Evolutionary conservation across 2,797 vertebrate species (phyloP).

Genomic region (Rhinatrema bivittatum): DNA sequence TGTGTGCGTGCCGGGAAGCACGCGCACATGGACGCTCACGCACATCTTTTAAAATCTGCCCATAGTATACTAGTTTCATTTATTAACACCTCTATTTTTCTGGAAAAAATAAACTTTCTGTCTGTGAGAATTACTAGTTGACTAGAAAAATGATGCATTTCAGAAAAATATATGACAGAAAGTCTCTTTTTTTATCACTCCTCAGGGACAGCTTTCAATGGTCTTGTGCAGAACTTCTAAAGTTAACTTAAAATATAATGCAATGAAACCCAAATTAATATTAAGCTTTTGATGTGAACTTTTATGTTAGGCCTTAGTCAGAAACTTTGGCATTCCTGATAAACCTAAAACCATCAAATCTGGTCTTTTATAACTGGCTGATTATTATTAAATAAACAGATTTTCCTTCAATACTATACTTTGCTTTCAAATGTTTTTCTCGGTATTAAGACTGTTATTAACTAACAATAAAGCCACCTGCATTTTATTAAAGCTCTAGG

Average conservation of each 20-base stretch:
- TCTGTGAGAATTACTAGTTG: no score
- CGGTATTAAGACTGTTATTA: slow-evolving; percentile 8
- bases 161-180: no score
- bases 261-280: slow-evolving; percentile 3
- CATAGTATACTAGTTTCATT: no score
- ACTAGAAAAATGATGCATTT: no score
- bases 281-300: slow-evolving; percentile 12
- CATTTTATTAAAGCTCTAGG: slow-evolving; percentile 54
- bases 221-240: slow-evolving; percentile 8
- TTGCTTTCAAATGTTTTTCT: slow-evolving; percentile 32
- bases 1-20: no score
- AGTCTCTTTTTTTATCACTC: no score
- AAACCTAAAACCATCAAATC: slow-evolving; percentile 14
- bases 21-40: no score
- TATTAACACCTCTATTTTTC: no score
- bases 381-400: slow-evolving; percentile 33
- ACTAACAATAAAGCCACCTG: slow-evolving; percentile 52
- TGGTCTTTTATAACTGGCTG: slow-evolving; percentile 38
- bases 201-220: background rate
- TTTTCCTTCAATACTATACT: slow-evolving; percentile 5
- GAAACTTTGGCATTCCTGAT: slow-evolving; percentile 26
- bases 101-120: no score
- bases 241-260: slow-evolving; percentile 16
- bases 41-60: no score
- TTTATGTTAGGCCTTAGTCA: slow-evolving; percentile 22